Percentiles rank a stretch among this genome's conserved stretches.
These are phyloP conservation scores for Scaptomyza caliginosa DNA, from an alignment of 2,888 invertebrate genomes.

Conservation along the genomic window DNA sequence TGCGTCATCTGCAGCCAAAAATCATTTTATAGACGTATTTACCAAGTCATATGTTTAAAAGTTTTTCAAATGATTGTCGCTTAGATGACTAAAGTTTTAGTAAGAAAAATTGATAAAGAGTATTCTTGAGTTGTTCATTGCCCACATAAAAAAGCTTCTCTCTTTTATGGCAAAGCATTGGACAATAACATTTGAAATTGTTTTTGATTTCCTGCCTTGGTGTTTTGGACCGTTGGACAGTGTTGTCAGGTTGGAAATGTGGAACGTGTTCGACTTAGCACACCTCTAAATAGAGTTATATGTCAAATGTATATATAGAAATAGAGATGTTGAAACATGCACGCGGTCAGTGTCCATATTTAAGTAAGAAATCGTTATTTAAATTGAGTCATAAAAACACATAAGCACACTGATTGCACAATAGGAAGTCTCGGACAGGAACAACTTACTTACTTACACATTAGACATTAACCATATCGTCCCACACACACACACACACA, in stretches of 20 bases:
- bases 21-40: slow-evolving; percentile 3
- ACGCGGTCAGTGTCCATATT: slow-evolving; percentile 58
- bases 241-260: slow-evolving; percentile 35
- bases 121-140: neutral
- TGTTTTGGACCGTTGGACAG: slow-evolving; percentile 31
- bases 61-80: neutral
- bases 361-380: slow-evolving; percentile 50
- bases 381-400: slow-evolving; percentile 69
- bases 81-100: too few species aligned
- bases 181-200: slow-evolving; percentile 48
- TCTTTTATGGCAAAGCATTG: slow-evolving; percentile 12
- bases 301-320: neutral
- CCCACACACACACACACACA: slow-evolving; percentile 4
- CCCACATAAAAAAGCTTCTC: neutral
- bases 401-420: slow-evolving; percentile 50
- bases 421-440: slow-evolving; percentile 48
- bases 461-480: slow-evolving; percentile 56
- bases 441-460: slow-evolving; percentile 32
- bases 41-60: neutral
- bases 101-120: too few species aligned
- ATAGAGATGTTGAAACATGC: slow-evolving; percentile 45
- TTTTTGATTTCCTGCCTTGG: slow-evolving; percentile 62
- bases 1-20: slow-evolving; percentile 50
- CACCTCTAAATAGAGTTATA: slow-evolving; percentile 41
- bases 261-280: slow-evolving; percentile 66